phyloP scores from a whole-genome alignment of 2,888 invertebrate genomes.

The Eupelmus urozonus region DNA sequence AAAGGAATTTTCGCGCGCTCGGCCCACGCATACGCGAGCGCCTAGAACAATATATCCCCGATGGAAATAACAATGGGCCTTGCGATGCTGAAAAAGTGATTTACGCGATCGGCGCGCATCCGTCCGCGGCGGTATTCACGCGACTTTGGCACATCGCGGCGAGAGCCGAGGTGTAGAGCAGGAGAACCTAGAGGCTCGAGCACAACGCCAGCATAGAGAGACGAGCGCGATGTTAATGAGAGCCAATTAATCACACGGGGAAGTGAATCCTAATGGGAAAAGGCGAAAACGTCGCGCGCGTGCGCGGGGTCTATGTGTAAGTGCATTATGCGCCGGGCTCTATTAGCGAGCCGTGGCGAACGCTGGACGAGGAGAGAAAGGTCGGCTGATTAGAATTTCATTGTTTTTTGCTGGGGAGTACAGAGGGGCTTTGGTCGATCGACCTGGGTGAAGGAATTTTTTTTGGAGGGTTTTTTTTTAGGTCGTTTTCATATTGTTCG shows the following conservation, averaged over 20 bases:
- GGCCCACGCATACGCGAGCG: no score
- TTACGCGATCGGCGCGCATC: conserved; percentile 28
- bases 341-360: neutral
- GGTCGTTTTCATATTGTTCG: neutral
- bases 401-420: conserved; percentile 22
- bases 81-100: conserved; percentile 27
- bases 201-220: conserved; percentile 24
- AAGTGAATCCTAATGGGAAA: conserved; percentile 69
- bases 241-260: conserved; percentile 68
- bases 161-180: neutral
- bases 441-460: neutral
- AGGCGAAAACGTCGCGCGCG: conserved; percentile 61
- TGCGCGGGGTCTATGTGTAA: neutral
- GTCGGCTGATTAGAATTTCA: conserved; percentile 43
- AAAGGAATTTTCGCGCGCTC: conserved; percentile 19
- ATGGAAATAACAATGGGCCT: conserved; percentile 39
- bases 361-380: neutral
- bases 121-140: conserved; percentile 16
- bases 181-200: neutral
- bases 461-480: neutral
- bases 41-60: conserved; percentile 27
- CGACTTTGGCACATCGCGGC: conserved; percentile 24
- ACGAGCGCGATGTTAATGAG: conserved; percentile 65
- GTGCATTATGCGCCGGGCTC: conserved; percentile 14
- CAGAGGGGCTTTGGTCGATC: conserved; percentile 27